Evolutionary conservation across 2,797 vertebrate species (phyloP), one percentile per base, ranked within the genome.

Genomic region (Austrolebias charrua): DNA sequence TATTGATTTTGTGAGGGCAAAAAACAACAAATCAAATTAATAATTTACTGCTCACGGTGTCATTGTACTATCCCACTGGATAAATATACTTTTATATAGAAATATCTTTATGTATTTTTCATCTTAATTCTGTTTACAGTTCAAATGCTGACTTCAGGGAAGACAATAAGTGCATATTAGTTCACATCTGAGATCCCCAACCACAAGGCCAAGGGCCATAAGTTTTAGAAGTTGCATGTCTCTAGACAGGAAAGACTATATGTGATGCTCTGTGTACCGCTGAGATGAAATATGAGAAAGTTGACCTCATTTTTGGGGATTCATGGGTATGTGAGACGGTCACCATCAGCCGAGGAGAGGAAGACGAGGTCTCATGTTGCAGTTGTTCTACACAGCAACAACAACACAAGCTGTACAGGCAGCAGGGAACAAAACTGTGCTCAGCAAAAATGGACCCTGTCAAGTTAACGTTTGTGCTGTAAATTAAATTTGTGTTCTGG

Each of bases 251-350:
- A 38, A 11, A 10, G 35, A 11, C 35, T 38, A 9, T 10, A 38
- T 1, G 8, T 38, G 35, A 8, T 38, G 35, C 10, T 10, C 8
- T 11, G 10, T 38, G 35, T 38, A 10, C 35, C 10, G 29, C 38
- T 14, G 29, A 59, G 10, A 12, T 66, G 80, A 59, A 78, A 86
- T 29, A 28, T 4, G 74, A 78, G 71, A 51, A 35, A 4, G 48
- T 33, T 5, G 60, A 75, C 81, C 75, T 66, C 29, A 51, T 70
- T 73, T 69, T 38, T 44, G 1, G 38, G 20, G 46, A 35, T 69
- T 48, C 7, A 10, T 53, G 56, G 24, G 66, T 47, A 76, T 77
- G 61, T 1, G 6, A 65, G 38, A 46, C 38, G 18, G 57, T 16
- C 2, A 1, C 46, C 49, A 47, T 59, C 47, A 24, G 65, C 1